Evolutionary conservation across 1,140 invertebrate species (phyloP).

Genomic region (Microplitis mediator): DNA sequence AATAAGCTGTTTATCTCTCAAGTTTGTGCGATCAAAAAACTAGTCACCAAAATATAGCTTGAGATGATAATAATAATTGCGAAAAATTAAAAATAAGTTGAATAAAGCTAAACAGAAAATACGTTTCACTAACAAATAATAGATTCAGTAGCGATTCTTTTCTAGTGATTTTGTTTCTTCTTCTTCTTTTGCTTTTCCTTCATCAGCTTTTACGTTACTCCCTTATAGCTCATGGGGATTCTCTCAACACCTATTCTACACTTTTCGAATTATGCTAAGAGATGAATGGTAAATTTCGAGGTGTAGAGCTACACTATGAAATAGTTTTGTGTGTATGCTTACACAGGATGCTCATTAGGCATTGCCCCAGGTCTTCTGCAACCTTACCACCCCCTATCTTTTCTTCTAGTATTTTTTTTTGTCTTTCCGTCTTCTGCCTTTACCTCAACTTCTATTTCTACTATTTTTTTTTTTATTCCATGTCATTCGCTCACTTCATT

Average conservation of each 20-base stretch:
- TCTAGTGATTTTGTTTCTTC: not conserved
- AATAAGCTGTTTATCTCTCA: no score
- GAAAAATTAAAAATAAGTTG: no score
- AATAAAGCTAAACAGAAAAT: no score
- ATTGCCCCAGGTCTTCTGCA: constrained; percentile 3
- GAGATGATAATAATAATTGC: no score
- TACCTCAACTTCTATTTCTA: not conserved
- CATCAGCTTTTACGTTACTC: no score
- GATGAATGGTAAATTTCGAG: not conserved
- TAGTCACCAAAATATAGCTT: no score
- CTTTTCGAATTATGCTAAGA: no score
- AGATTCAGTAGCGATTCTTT: not conserved
- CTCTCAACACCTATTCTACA: no score
- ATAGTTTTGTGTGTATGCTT: not conserved
- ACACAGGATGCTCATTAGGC: constrained; percentile 16
- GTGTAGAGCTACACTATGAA: not conserved
- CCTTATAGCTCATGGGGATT: not conserved
- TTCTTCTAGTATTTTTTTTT: not conserved
- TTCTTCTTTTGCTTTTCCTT: no score
- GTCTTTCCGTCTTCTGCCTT: not conserved
- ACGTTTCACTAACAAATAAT: not conserved
- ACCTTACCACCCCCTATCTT: not conserved
- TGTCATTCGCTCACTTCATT: not conserved
- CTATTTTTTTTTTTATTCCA: not conserved
- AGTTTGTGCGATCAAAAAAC: no score